A percentile compares a stretch with the other conserved stretches of the same genome.
Evolutionary conservation across 2,888 invertebrate genomes (phyloP).

Genomic region (Drosophila rellima): DNA sequence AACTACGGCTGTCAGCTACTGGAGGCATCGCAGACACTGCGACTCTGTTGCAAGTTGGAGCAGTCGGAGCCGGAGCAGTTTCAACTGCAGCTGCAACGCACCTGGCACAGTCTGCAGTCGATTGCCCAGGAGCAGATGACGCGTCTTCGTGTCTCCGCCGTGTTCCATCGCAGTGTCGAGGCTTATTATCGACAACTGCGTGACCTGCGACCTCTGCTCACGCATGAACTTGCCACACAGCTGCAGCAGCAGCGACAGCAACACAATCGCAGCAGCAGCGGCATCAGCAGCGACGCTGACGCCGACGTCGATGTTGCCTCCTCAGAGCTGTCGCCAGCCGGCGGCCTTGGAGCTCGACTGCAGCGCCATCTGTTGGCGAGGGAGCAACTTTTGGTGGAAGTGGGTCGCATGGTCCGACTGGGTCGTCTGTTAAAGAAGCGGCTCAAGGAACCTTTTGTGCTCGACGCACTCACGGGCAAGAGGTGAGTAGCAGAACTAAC

Average conservation of each 20-base stretch:
- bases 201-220: slow-evolving; percentile 88
- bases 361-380: slow-evolving; percentile 88
- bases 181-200: slow-evolving; percentile 89
- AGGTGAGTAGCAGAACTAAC: slow-evolving; percentile 71
- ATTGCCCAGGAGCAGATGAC: slow-evolving; percentile 92
- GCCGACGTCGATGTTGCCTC: slow-evolving; percentile 30
- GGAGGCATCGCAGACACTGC: slow-evolving; percentile 90
- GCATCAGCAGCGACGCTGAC: slow-evolving; percentile 57
- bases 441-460: slow-evolving; percentile 88
- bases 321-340: slow-evolving; percentile 50
- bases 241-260: slow-evolving; percentile 54
- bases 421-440: slow-evolving; percentile 89
- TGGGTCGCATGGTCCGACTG: slow-evolving; percentile 90
- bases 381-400: slow-evolving; percentile 89
- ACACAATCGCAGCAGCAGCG: slow-evolving; percentile 67
- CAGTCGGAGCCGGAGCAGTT: slow-evolving; percentile 87
- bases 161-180: slow-evolving; percentile 90
- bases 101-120: slow-evolving; percentile 90
- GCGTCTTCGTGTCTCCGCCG: slow-evolving; percentile 90
- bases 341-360: slow-evolving; percentile 78
- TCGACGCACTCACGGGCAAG: slow-evolving; percentile 83
- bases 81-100: slow-evolving; percentile 87
- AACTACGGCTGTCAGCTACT: slow-evolving; percentile 93
- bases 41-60: slow-evolving; percentile 90
- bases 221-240: slow-evolving; percentile 81